Evolutionary conservation across 2,888 invertebrate species (phyloP).

Genomic region (Ochlodes sylvanus): DNA sequence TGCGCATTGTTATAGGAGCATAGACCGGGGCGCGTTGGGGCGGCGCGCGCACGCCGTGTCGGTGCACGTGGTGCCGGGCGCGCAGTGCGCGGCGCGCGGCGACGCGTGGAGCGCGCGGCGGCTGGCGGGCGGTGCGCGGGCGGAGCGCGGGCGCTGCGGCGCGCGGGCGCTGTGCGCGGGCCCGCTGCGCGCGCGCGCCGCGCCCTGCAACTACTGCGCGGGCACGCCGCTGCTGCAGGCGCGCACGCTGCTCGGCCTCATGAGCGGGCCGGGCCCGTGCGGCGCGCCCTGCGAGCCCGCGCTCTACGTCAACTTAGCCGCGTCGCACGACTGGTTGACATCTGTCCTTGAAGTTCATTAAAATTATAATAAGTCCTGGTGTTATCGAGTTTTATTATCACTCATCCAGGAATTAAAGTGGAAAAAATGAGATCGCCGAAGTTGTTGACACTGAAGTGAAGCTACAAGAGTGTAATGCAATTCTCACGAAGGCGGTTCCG

Average conservation of each 20-base stretch:
- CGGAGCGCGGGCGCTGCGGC: conserved; percentile 51
- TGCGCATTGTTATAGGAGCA: conserved; percentile 46
- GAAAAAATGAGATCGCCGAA: too few relatives aligned
- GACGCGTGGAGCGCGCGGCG: too few relatives aligned
- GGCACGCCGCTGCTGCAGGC: conserved; percentile 65
- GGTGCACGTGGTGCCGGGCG: conserved; percentile 41
- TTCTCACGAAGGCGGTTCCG: too few relatives aligned
- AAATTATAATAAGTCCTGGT: neutral
- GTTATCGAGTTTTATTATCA: too few relatives aligned
- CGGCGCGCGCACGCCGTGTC: conserved; percentile 40
- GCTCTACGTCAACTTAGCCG: conserved; percentile 60
- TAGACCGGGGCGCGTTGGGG: conserved; percentile 43
- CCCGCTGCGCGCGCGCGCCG: conserved; percentile 39
- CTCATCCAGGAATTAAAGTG: too few relatives aligned
- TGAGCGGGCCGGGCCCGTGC: conserved; percentile 60
- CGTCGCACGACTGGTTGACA: conserved; percentile 59
- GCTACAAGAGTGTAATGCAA: too few relatives aligned
- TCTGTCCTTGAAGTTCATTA: conserved; percentile 38
- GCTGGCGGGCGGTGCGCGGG: too few relatives aligned
- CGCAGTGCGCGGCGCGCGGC: conserved; percentile 39
- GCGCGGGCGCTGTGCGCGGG: conserved; percentile 42
- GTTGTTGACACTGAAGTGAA: too few relatives aligned
- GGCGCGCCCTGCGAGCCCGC: conserved; percentile 66
- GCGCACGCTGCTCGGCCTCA: conserved; percentile 54
- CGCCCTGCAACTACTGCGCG: conserved; percentile 64